A percentile compares a stretch with the other conserved stretches of the same genome.
phyloP scores from a whole-genome alignment of 92 coral and sea anemone genomes.

The Epizoanthus ramosus region DNA sequence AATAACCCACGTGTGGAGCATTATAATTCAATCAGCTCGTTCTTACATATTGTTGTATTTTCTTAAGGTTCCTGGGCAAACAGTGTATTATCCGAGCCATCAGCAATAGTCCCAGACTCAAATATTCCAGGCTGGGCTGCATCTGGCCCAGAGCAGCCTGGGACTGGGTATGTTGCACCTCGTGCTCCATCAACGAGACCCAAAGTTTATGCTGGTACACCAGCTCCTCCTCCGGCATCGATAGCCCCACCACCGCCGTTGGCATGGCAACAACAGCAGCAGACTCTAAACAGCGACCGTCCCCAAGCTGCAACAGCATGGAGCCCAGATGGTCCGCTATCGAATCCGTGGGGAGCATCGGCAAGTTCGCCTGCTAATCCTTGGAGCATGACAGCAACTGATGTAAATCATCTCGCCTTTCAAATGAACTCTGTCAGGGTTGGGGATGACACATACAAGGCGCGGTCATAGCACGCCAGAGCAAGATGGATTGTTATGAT shows the following conservation, averaged over 20 bases:
- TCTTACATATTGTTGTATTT: background rate
- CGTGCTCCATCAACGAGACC: constrained; percentile 79
- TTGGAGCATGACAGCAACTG: background rate
- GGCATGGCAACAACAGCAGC: constrained; percentile 80
- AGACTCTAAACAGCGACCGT: background rate
- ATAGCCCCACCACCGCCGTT: constrained; percentile 89
- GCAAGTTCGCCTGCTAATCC: constrained; percentile 1
- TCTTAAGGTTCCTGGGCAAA: constrained; percentile 50
- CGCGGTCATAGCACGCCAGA: constrained; percentile 18
- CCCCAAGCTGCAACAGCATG: background rate
- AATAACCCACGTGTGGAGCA: too few species aligned
- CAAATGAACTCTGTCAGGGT: constrained; percentile 17
- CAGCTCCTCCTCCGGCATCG: constrained; percentile 82
- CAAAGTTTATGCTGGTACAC: constrained; percentile 84
- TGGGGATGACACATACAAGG: background rate
- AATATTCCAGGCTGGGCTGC: constrained; percentile 59
- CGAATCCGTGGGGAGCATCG: too few species aligned
- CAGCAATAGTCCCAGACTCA: constrained; percentile 12
- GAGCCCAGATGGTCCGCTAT: background rate
- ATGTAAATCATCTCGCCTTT: background rate
- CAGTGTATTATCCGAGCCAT: constrained; percentile 18
- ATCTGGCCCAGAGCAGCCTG: constrained; percentile 44
- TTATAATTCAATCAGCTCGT: too few species aligned
- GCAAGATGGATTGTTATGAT: background rate
- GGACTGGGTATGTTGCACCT: constrained; percentile 70